A percentile compares a stretch with the other conserved stretches of the same genome.
Evolutionary conservation across 92 coral and sea anemone genomes (phyloP).

Genomic region (Siderastrea radians): DNA sequence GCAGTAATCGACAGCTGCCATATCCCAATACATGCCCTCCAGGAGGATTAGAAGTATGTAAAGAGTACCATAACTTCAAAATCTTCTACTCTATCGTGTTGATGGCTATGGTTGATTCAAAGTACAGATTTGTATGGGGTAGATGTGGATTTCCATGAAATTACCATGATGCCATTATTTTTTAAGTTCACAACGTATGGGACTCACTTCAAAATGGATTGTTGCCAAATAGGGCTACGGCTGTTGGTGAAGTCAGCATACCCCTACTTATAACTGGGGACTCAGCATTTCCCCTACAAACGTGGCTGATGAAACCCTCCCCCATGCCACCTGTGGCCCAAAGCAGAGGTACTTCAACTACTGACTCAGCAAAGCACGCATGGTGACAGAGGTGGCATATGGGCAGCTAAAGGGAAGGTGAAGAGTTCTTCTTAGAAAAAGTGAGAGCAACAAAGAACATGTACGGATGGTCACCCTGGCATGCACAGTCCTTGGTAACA

Average conservation of each 20-base stretch:
- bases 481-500: too few species aligned
- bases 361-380: too few species aligned
- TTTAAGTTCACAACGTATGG: conserved; percentile 55
- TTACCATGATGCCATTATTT: conserved; percentile 53
- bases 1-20: conserved; percentile 54
- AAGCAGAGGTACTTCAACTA: too few species aligned
- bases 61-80: conserved; percentile 52
- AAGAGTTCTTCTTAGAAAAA: too few species aligned
- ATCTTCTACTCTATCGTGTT: conserved; percentile 36
- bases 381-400: too few species aligned
- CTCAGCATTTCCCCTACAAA: too few species aligned
- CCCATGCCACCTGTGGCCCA: too few species aligned
- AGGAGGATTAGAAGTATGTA: conserved; percentile 34
- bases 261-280: conserved; percentile 31
- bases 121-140: conserved; percentile 23
- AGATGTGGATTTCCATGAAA: conserved; percentile 40
- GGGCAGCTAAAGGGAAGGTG: too few species aligned
- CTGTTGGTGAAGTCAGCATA: conserved; percentile 28
- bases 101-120: conserved; percentile 39
- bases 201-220: conserved; percentile 29
- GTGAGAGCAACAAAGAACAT: too few species aligned
- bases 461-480: too few species aligned
- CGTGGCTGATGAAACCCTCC: too few species aligned
- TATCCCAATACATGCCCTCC: conserved; percentile 52
- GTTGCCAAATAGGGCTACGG: conserved; percentile 26